phyloP scores from a whole-genome alignment of 2,797 vertebrate genomes.

The Arrhamphus sclerolepis region DNA sequence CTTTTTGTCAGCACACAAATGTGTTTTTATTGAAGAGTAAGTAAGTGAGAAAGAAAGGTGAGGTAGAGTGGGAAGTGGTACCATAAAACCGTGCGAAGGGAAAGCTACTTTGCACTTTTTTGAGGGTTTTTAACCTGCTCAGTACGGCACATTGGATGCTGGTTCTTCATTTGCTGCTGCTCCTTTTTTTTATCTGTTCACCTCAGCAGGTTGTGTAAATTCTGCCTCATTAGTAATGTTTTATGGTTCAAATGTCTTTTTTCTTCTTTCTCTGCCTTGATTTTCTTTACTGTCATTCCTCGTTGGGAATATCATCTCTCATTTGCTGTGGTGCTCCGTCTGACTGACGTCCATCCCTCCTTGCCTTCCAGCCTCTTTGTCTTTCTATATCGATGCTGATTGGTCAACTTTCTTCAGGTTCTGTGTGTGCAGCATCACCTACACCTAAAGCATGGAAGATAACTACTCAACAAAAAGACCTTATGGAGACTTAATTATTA shows the following conservation, averaged over 20 bases:
- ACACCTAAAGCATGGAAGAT: neutral
- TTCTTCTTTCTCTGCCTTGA: constrained; percentile 28
- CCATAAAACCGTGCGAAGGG: constrained; percentile 30
- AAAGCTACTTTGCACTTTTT: constrained; percentile 58
- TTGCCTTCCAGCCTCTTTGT: neutral
- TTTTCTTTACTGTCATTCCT: constrained; percentile 25
- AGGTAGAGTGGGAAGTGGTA: constrained; percentile 26
- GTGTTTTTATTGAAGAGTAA: constrained; percentile 76
- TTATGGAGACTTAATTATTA: neutral
- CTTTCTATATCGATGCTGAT: constrained; percentile 1
- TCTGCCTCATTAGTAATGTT: constrained; percentile 77
- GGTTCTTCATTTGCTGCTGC: constrained; percentile 57
- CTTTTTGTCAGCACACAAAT: constrained; percentile 56
- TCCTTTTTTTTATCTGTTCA: constrained; percentile 65
- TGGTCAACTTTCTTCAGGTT: constrained; percentile 4
- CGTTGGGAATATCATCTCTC: constrained; percentile 44
- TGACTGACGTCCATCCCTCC: constrained; percentile 36
- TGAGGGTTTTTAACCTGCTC: constrained; percentile 61
- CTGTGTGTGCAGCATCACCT: neutral
- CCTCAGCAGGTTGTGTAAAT: constrained; percentile 76
- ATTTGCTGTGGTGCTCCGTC: constrained; percentile 25
- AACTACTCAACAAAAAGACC: neutral
- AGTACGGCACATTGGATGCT: constrained; percentile 45
- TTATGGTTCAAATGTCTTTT: constrained; percentile 54
- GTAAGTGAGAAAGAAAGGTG: constrained; percentile 42